Evolutionary conservation across 2,888 invertebrate genomes (phyloP).

Genomic region (Cephalotes varians): DNA sequence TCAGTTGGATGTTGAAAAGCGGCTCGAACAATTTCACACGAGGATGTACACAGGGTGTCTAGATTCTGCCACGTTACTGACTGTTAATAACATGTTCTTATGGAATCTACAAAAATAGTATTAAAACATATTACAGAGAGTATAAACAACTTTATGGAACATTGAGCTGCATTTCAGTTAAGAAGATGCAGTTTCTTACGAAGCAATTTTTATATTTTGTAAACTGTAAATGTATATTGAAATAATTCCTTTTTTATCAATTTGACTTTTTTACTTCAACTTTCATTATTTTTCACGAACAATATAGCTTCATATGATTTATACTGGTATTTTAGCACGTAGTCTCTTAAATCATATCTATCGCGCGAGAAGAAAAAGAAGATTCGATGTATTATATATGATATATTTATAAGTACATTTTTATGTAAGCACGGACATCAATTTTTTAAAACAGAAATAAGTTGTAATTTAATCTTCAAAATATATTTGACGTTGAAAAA

Average conservation of each 20-base stretch:
- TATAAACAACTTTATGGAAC: neutral
- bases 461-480: neutral
- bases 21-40: constrained; percentile 70
- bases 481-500: neutral
- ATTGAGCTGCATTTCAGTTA: neutral
- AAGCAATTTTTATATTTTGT: constrained; percentile 7
- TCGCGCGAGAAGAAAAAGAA: neutral
- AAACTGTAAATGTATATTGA: neutral
- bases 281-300: neutral
- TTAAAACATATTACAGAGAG: neutral
- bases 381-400: neutral
- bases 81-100: neutral
- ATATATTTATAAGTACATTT: neutral
- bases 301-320: neutral
- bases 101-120: neutral
- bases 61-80: neutral
- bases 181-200: neutral
- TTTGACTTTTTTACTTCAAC: neutral
- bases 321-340: neutral
- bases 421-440: neutral
- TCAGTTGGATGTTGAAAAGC: constrained; percentile 74
- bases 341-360: neutral
- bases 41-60: constrained; percentile 50
- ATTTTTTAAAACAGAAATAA: neutral
- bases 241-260: neutral